phyloP scores from a whole-genome alignment of 2,113 vertebrate genomes.

The Crotalus tigris region DNA sequence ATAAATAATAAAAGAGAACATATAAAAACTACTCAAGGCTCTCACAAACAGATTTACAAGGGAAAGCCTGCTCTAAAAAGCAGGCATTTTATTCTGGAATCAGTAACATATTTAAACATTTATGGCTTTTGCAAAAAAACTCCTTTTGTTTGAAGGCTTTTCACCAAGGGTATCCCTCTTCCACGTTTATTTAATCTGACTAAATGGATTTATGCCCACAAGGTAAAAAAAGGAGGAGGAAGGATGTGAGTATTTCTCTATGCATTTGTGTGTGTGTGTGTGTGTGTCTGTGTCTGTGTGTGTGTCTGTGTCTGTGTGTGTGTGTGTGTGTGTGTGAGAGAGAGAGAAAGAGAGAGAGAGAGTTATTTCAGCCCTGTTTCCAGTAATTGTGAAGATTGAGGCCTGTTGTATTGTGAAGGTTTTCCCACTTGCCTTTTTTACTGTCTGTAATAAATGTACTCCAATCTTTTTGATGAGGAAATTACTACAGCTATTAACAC shows the following conservation, averaged over 20 bases:
- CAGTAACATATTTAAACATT: conserved; percentile 26
- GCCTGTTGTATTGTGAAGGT: background rate
- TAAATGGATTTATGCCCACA: conserved; percentile 50
- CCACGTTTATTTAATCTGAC: conserved; percentile 38
- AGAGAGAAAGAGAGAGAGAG: background rate
- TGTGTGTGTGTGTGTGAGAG: too few relatives aligned
- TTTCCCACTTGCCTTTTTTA: background rate
- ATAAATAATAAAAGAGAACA: background rate
- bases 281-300: background rate
- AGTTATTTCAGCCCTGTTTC: background rate
- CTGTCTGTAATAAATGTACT: background rate
- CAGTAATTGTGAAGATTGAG: background rate
- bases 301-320: background rate
- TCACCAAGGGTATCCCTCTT: conserved; percentile 13
- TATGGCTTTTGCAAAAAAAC: conserved; percentile 20
- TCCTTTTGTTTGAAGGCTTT: background rate
- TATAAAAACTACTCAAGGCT: conserved; percentile 41
- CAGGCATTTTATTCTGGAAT: conserved; percentile 46
- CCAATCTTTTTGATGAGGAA: background rate
- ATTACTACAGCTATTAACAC: background rate
- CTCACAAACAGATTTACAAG: conserved; percentile 21
- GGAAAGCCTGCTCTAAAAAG: conserved; percentile 29
- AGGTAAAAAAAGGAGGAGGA: background rate
- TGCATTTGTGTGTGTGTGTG: fast-evolving
- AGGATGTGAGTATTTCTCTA: background rate